Percentiles rank a stretch among this genome's conserved stretches.
Conservation (phyloP, 2,888 invertebrate genomes). For the Tetropium fuscum region DNA sequence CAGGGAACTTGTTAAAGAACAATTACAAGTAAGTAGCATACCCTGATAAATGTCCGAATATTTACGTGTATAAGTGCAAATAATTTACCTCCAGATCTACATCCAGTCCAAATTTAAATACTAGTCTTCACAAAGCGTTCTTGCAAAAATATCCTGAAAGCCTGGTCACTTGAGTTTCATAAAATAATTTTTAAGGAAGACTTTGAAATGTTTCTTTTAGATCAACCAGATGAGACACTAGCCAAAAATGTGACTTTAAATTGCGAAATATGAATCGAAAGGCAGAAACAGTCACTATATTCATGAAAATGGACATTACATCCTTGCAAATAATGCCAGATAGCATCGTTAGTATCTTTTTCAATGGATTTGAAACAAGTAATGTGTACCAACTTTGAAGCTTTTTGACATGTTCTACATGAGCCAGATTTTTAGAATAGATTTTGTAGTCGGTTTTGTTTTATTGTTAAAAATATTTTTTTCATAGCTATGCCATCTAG, state of each 20-base stretch:
- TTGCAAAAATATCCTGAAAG: conserved; percentile 31
- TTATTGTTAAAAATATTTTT: too few species aligned
- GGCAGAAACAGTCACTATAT: conserved; percentile 25
- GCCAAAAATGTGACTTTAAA: too few species aligned
- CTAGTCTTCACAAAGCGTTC: conserved; percentile 35
- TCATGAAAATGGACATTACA: too few species aligned
- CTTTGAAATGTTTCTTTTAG: conserved; percentile 37
- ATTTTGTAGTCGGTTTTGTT: too few species aligned
- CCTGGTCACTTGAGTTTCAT: conserved; percentile 37
- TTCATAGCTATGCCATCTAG: too few species aligned
- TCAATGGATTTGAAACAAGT: conserved; percentile 54
- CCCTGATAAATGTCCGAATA: conserved; percentile 37
- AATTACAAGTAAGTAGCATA: conserved; percentile 40
- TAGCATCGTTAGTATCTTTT: conserved; percentile 30
- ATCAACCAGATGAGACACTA: too few species aligned
- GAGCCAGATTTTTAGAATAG: conserved; percentile 46
- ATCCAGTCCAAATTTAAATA: conserved; percentile 43
- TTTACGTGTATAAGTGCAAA: conserved; percentile 36
- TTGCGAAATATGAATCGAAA: conserved; percentile 32
- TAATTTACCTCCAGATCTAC: too few species aligned
- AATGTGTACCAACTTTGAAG: conserved; percentile 51
- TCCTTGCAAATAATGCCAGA: conserved; percentile 39
- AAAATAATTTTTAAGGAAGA: conserved; percentile 30
- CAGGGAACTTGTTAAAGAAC: conserved; percentile 29
- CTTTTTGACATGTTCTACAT: conserved; percentile 53